phyloP scores from a whole-genome alignment of 2,888 invertebrate species.

The Drosophila affinis region DNA sequence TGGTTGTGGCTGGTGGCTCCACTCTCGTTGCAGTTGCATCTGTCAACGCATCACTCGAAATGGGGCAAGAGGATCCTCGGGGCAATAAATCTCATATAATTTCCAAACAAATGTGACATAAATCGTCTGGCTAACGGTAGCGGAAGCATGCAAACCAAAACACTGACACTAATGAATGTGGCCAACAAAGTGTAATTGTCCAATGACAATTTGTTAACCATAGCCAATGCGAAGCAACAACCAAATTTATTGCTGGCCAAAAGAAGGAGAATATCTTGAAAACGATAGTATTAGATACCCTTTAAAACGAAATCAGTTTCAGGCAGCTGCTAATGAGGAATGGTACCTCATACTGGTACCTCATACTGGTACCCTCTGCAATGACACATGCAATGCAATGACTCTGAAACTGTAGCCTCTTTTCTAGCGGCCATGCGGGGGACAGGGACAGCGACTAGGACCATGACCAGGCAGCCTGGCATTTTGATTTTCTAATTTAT shows the following conservation, averaged over 20 bases:
- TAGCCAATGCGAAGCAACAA: conserved; percentile 33
- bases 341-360: too few relatives aligned
- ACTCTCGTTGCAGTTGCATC: conserved; percentile 31
- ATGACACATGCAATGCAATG: conserved; percentile 6
- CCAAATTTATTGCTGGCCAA: conserved; percentile 12
- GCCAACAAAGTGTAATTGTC: conserved; percentile 60
- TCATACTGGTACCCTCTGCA: background rate
- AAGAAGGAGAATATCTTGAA: background rate
- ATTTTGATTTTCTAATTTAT: conserved; percentile 75
- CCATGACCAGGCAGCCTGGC: conserved; percentile 43
- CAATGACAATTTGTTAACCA: conserved; percentile 68
- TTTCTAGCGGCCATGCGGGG: conserved; percentile 14
- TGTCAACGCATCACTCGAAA: conserved; percentile 72
- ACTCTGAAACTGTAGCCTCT: conserved; percentile 52
- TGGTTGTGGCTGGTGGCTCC: conserved; percentile 14
- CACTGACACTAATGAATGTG: conserved; percentile 66
- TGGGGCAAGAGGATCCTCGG: conserved; percentile 71
- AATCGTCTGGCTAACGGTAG: conserved; percentile 58
- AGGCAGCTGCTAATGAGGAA: background rate
- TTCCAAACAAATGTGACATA: conserved; percentile 63
- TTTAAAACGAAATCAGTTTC: too few relatives aligned
- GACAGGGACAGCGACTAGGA: background rate
- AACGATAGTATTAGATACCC: too few relatives aligned
- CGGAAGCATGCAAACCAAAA: conserved; percentile 62
- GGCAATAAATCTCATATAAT: conserved; percentile 58